A percentile compares a stretch with the other conserved stretches of the same genome.
These are phyloP conservation scores for Peromyscus maniculatus DNA, from an alignment of 2,113 vertebrate genomes.

Conservation along the genomic window DNA sequence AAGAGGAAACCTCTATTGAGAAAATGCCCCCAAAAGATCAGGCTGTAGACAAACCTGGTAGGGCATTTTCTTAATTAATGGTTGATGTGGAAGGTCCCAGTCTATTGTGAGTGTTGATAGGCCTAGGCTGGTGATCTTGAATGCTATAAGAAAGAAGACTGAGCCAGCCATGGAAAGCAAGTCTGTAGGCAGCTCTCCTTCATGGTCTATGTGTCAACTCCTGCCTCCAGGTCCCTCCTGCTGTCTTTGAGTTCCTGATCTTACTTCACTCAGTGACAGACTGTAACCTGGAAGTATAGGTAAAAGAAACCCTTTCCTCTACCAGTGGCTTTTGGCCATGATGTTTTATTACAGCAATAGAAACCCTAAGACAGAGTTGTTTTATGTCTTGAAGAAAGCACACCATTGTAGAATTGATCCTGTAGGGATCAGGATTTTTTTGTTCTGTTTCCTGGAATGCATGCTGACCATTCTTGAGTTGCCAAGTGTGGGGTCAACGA, in stretches of 20 bases:
- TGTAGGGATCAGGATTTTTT: not conserved
- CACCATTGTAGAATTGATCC: not conserved
- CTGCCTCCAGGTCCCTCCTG: not conserved
- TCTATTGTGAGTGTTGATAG: not conserved
- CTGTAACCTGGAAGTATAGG: not conserved
- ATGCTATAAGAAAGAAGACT: not conserved
- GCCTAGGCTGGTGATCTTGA: not conserved
- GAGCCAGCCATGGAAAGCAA: not conserved
- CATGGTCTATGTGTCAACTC: not conserved
- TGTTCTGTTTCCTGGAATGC: not conserved
- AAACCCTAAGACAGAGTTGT: not conserved
- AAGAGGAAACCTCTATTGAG: not conserved
- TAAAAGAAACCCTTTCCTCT: not conserved
- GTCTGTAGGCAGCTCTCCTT: not conserved
- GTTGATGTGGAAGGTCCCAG: not conserved
- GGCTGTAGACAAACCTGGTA: not conserved
- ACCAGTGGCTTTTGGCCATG: not conserved
- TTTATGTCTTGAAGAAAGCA: not conserved
- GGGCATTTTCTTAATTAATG: not conserved
- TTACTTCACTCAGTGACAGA: not conserved
- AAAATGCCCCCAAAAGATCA: not conserved
- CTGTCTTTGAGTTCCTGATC: not conserved
- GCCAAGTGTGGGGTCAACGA: not conserved
- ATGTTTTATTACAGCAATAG: not conserved
- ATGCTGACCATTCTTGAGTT: not conserved